Base-by-base conservation (phyloP, 2,113 vertebrate species). In the Paramormyrops kingsleyae region DNA sequence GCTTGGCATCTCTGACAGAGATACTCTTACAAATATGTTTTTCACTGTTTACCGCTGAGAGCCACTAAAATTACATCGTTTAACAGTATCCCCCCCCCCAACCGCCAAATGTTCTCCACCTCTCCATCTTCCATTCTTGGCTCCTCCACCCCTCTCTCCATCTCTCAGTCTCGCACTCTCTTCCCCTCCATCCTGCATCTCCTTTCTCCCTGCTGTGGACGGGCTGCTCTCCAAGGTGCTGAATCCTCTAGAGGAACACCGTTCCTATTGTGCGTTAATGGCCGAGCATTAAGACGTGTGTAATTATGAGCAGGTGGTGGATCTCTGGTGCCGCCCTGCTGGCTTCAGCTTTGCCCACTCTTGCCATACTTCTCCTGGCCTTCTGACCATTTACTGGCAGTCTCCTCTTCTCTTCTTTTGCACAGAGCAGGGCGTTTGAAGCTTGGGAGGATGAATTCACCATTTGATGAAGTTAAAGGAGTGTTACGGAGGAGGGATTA, bases 151-250 rank as follows among this genome's bases (percentile, higher is more conserved):
- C 24, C 35, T 42, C 21, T 44, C 27, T 87, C 31, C 46, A 24
- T 39, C 47, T 31, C 86, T 87, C 87, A 19, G 27, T 87, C 52
- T 59, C 35, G 5, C 12, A 10, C 87, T 44, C 31, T 59, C 31
- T 59, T 7, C 6, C n/a, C 24, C 49, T 87, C 49, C 85, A 2
- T 52, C 49, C 27, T 17, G n/a, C 49, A 2, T 13, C 47, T 19
- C 24, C 27, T 52, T 4, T n/a, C 49, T 87, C 49, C n/a, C 85
- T 46, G 44, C 42, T 56, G 50, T 53, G 85, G 7, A n/a, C 86
- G n/a, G 6, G 74, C 17, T 0, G 46, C 91, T 92, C 87, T 88
- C 90, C 89, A 77, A 89, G 88, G 89, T 91, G 87, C 92, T 92
- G 92, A 93, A 93, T 89, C 74, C 87, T 90, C 85, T 3, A 2